These are phyloP conservation scores for Sinocyclocheilus grahami DNA, from an alignment of 2,113 vertebrate genomes.

Conservation along the genomic window DNA sequence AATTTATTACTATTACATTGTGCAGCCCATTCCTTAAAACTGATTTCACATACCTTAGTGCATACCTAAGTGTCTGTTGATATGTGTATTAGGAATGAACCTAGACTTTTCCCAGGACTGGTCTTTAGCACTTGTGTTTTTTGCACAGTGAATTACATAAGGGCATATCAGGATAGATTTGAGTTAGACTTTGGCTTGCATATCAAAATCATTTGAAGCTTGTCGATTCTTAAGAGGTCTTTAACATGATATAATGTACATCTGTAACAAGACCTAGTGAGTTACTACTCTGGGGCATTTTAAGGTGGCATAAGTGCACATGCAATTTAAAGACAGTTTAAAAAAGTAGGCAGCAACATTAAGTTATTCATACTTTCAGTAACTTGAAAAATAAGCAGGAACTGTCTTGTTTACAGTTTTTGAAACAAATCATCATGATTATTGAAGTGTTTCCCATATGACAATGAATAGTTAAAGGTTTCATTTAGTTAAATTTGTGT, in stretches of 20 bases:
- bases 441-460: no score
- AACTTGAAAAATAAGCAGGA: no score
- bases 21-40: background rate
- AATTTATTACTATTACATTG: background rate
- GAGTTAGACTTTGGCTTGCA: background rate
- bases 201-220: background rate
- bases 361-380: no score
- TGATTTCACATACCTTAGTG: background rate
- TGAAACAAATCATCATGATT: no score
- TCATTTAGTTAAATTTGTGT: background rate
- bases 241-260: background rate
- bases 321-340: background rate
- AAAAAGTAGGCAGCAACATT: background rate
- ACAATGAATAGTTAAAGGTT: no score
- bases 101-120: background rate
- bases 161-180: background rate
- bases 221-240: background rate
- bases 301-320: background rate
- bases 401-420: no score
- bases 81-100: background rate
- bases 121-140: background rate
- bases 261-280: background rate
- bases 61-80: background rate
- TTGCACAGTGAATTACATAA: background rate
- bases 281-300: background rate